Evolutionary conservation across 2,797 vertebrate genomes (phyloP).

Genomic region (Xyrichtys novacula): DNA sequence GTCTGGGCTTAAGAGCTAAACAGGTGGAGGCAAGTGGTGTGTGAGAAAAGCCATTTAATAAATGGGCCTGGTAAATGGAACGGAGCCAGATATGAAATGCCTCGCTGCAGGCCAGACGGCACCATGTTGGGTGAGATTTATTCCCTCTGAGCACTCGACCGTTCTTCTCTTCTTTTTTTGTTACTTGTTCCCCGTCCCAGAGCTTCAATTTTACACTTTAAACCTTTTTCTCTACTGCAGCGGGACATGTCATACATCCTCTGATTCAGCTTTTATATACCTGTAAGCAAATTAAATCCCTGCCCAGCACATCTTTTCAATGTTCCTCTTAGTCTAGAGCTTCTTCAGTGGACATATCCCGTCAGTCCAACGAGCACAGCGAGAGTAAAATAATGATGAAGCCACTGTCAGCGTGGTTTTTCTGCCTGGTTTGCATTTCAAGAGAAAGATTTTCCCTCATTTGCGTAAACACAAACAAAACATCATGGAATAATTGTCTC

Average conservation of each 20-base stretch:
- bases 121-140: constrained; percentile 63
- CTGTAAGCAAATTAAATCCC: background rate
- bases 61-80: constrained; percentile 78
- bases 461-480: constrained; percentile 28
- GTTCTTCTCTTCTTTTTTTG: constrained; percentile 16
- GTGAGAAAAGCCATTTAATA: constrained; percentile 79
- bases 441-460: constrained; percentile 8
- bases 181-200: background rate
- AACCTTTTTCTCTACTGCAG: constrained; percentile 4
- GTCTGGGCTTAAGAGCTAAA: constrained; percentile 63
- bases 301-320: background rate
- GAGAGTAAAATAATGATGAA: background rate
- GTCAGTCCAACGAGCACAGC: background rate
- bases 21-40: constrained; percentile 80
- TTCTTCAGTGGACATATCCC: background rate
- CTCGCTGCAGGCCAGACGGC: constrained; percentile 62
- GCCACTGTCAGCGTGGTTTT: background rate
- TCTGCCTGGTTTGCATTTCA: constrained; percentile 5
- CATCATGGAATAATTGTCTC: constrained; percentile 12
- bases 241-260: background rate
- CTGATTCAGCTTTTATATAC: background rate
- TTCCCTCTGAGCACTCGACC: constrained; percentile 29
- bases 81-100: constrained; percentile 67
- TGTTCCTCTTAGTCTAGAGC: background rate
- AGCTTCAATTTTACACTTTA: constrained; percentile 3